Conservation (phyloP, 2,113 vertebrate genomes). For the Illadopsis cleaveri region DNA sequence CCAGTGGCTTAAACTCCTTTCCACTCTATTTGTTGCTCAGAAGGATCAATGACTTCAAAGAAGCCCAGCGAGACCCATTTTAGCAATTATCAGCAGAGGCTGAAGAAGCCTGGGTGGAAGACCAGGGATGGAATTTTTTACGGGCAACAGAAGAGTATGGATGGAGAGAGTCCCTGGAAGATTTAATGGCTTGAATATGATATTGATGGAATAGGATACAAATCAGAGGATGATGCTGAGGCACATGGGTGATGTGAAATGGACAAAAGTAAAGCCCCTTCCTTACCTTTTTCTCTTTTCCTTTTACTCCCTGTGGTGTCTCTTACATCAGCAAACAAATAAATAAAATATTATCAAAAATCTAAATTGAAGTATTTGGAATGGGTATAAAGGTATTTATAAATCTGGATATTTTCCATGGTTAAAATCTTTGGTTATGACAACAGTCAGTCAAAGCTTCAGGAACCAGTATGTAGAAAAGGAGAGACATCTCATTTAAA, state of each 20-base stretch:
- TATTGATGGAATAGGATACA: background rate
- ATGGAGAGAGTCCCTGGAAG: background rate
- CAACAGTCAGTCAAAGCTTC: background rate
- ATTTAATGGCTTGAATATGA: background rate
- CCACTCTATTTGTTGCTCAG: background rate
- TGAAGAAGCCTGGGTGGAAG: background rate
- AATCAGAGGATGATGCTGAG: background rate
- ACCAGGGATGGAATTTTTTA: background rate
- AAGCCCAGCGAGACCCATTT: background rate
- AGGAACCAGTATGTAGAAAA: background rate
- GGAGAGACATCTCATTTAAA: background rate
- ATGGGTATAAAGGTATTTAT: background rate
- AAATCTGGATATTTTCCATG: background rate
- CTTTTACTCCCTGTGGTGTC: background rate
- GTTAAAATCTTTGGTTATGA: background rate
- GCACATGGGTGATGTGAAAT: background rate
- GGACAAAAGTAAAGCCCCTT: background rate
- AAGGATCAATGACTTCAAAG: background rate
- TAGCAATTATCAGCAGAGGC: background rate
- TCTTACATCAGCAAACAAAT: background rate
- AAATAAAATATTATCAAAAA: background rate
- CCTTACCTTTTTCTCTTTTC: background rate
- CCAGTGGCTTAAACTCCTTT: background rate
- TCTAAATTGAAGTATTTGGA: background rate
- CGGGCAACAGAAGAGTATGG: background rate